Base-by-base conservation (phyloP, 1,140 invertebrate genomes). In the Orchestia grillus region DNA sequence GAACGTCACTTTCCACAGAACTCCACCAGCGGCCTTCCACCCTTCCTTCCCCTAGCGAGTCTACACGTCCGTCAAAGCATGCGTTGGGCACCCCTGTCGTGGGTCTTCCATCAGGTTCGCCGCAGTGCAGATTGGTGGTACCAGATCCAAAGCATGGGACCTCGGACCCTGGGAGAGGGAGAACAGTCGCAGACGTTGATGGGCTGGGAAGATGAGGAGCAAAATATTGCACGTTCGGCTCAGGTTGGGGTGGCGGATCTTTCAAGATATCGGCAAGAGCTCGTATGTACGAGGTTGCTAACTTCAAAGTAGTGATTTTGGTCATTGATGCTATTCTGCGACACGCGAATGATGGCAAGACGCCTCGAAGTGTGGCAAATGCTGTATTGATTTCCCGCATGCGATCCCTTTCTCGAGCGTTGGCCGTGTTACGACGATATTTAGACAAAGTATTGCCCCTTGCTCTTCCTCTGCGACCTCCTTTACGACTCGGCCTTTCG, bases 341-440 rank as follows among this genome's bases (percentile, higher is more conserved):
- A 53, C 44, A 91, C 8, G 62, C 87, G 44, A 92, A 90, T 47
- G 87, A 91, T 15, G 95, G 95, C 44, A 96, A 77, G 87, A 96
- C 95, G n/a, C 90, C 95, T n/a, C 95, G 53, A 4, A 96, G 95
- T 0, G 95, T 96, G 8, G 87, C 98, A 97, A 99, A 99, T 0
- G 98, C 99, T 90, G 98, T 97, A 97, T 99, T 99, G 96, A 99
- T 99, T 97, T 99, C 98, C 91, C 98, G 97, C 99, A 99, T 99
- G 77, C 99, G 97, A 95, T 98, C 98, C 42, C 99, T 97, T 97
- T 99, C 99, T 8, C 99, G 97, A 0, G 98, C 98, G 97, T 99
- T 99, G 0, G 99, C 99, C 0, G 98, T 99, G 97, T 98, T 98
- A 96, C 99, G 98, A 41, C 99, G 97, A 97, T 99, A 99, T 97